Base-by-base conservation (phyloP, 2,113 vertebrate species). In the Pogona vitticeps region DNA sequence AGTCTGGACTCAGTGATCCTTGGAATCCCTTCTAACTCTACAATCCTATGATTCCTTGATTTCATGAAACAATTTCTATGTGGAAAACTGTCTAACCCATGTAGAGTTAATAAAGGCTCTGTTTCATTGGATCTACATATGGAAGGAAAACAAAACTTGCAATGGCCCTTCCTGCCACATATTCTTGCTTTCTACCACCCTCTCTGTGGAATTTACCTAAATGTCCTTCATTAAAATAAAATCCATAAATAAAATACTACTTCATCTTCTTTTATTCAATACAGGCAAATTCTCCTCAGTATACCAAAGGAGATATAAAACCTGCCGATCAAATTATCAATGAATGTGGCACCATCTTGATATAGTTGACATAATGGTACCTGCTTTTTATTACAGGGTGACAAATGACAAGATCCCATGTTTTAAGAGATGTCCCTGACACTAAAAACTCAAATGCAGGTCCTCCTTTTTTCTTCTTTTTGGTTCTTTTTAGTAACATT, bases 361-460 rank as follows among this genome's bases (percentile, higher is more conserved):
- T 76, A 68, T 71, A 84, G 2, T 67, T 88, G 20, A 31, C 46
- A 52, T 67, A 89, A 31, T 83, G 26, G 82, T 89, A 85, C 83
- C 82, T 90, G 76, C 89, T 80, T 93, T 88, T 89, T 93, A 88
- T 85, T 92, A 88, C 68, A 81, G 87, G 68, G 80, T 80, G 85
- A 83, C 14, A 92, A 84, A 80, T 87, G 92, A 91, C 88, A 89
- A 90, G 93, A 91, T 90, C 84, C 87, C 76, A 21, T 28, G 2
- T 70, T 80, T 75, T 56, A 87, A 73, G 46, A 77, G 36, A 40
- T 33, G 78, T 36, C 89, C 72, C 33, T 89, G n/a, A 76, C 92
- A 90, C 84, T 93, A 88, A 92, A 94, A 87, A 83, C 88, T 94
- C 31, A 88, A 79, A 93, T 95, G 92, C 93, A 84, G 85, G 82